Evolutionary conservation across 2,113 vertebrate genomes (phyloP).

Genomic region (Dolichotis patagonum): DNA sequence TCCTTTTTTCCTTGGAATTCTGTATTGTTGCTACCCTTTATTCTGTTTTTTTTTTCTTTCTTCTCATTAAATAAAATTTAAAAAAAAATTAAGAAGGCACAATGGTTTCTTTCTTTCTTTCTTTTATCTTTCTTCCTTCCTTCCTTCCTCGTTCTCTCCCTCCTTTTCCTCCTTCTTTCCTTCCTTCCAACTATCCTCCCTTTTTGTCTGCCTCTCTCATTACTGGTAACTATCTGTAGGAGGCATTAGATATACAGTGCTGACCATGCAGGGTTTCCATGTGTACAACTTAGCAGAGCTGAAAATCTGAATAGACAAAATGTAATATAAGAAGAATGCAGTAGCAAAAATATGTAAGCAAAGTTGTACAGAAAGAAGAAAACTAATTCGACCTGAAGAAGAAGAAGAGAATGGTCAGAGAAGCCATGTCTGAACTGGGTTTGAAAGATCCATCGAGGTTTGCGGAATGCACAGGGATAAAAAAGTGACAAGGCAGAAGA

Average conservation of each 20-base stretch:
- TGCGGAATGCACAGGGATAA: background rate
- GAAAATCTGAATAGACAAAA: background rate
- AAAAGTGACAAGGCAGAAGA: background rate
- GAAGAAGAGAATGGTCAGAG: background rate
- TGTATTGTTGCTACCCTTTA: too few species aligned
- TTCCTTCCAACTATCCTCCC: background rate
- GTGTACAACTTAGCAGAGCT: background rate
- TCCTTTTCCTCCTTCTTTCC: background rate
- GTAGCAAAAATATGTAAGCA: background rate
- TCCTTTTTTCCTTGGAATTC: too few species aligned
- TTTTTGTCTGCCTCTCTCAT: constrained; percentile 11
- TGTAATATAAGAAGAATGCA: background rate
- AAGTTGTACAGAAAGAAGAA: background rate
- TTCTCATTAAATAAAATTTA: too few species aligned
- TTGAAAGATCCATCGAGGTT: fast-evolving
- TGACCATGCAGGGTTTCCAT: background rate
- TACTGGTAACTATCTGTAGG: background rate
- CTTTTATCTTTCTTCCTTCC: too few species aligned
- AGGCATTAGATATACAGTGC: background rate
- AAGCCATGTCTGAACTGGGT: background rate
- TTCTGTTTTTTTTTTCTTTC: too few species aligned
- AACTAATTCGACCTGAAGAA: background rate
- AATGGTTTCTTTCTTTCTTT: too few species aligned
- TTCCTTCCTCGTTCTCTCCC: background rate
- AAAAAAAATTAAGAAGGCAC: too few species aligned